Evolutionary conservation across 2,888 invertebrate species (phyloP).

Genomic region (Anodontia alba): DNA sequence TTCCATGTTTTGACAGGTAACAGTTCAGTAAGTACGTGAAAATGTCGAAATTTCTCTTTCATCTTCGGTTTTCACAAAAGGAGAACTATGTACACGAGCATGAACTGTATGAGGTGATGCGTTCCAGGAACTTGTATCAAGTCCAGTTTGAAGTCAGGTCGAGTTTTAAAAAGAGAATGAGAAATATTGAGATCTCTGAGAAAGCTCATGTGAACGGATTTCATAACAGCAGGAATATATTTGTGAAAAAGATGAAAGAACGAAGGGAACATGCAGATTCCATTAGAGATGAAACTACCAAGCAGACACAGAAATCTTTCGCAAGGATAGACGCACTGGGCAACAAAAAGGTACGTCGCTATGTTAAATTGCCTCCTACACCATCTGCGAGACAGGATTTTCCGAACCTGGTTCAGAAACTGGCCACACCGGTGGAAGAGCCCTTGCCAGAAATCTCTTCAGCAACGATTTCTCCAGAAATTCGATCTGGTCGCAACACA

Average conservation of each 20-base stretch:
- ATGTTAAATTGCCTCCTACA: neutral
- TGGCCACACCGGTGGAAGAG: neutral
- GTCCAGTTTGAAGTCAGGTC: slow-evolving; percentile 66
- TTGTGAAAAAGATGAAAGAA: slow-evolving; percentile 65
- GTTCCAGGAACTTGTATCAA: slow-evolving; percentile 65
- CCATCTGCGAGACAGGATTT: neutral
- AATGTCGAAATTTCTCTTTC: slow-evolving; percentile 52
- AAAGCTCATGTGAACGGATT: slow-evolving; percentile 63
- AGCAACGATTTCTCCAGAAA: neutral
- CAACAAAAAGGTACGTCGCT: neutral
- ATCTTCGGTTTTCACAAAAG: slow-evolving; percentile 50
- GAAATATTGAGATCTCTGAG: slow-evolving; percentile 64
- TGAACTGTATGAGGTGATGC: slow-evolving; percentile 68
- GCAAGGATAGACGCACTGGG: neutral
- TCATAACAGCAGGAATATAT: slow-evolving; percentile 63
- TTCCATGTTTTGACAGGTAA: too few relatives aligned
- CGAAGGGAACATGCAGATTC: slow-evolving; percentile 58
- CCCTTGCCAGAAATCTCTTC: neutral
- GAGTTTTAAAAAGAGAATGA: slow-evolving; percentile 58
- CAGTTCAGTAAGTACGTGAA: too few relatives aligned
- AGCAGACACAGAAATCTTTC: neutral
- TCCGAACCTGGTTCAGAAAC: slow-evolving; percentile 6
- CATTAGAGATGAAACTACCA: slow-evolving; percentile 6
- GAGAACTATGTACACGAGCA: slow-evolving; percentile 63
- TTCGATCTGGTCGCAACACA: neutral